These are phyloP conservation scores for Daubentonia madagascariensis DNA, from an alignment of 2,113 vertebrate species.

Conservation along the genomic window DNA sequence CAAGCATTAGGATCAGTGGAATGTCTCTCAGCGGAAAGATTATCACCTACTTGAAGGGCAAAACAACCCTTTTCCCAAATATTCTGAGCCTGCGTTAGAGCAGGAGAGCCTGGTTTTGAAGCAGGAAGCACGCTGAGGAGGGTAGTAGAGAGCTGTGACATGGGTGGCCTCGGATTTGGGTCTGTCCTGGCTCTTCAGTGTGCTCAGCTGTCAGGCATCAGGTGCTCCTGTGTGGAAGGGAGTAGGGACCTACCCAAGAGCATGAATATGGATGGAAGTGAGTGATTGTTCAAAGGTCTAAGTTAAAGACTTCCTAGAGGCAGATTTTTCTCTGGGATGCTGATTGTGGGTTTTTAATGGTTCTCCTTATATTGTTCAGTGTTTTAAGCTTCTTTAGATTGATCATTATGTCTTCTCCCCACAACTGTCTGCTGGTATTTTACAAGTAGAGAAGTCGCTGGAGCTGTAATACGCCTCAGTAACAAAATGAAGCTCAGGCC, in stretches of 20 bases:
- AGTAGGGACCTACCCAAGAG: background rate
- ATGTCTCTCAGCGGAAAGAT: background rate
- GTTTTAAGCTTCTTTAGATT: background rate
- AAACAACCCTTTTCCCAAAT: background rate
- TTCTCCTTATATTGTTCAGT: background rate
- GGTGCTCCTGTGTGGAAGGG: background rate
- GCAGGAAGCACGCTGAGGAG: background rate
- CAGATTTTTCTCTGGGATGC: background rate
- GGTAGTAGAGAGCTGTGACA: fast-evolving
- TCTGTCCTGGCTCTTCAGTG: background rate
- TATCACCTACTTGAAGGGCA: background rate
- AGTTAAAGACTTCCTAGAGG: background rate
- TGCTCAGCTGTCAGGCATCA: fast-evolving
- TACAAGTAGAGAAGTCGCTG: background rate
- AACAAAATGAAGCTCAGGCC: background rate
- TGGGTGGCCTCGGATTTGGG: background rate
- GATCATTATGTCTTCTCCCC: background rate
- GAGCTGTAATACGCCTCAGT: background rate
- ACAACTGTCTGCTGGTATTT: background rate
- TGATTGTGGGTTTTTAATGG: background rate
- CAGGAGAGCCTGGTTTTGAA: background rate
- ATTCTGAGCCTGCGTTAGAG: background rate
- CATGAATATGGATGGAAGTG: background rate
- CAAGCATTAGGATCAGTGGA: background rate
- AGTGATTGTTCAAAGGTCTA: background rate